A percentile compares a stretch with the other conserved stretches of the same genome.
These are phyloP conservation scores for Drosophila truncata DNA, from an alignment of 1,140 invertebrate genomes.

Conservation along the genomic window DNA sequence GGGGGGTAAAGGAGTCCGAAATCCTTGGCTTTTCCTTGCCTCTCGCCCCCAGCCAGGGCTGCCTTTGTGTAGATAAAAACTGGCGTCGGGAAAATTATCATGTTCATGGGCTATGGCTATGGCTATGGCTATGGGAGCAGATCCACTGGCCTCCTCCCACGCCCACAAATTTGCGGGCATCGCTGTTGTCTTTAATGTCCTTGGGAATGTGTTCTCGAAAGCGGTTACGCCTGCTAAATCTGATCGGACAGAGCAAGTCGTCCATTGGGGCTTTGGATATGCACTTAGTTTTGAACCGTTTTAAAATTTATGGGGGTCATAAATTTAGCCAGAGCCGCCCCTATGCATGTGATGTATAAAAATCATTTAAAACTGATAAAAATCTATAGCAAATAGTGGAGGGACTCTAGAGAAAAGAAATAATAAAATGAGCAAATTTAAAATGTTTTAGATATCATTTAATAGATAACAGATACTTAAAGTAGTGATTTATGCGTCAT, in stretches of 20 bases:
- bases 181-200: conserved; percentile 46
- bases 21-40: conserved; percentile 43
- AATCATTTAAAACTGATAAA: conserved; percentile 10
- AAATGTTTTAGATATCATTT: conserved; percentile 3
- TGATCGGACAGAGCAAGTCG: conserved; percentile 1
- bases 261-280: background rate
- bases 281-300: conserved; percentile 22
- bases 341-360: background rate
- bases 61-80: conserved; percentile 79
- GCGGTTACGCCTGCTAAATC: conserved; percentile 27
- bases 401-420: too few relatives aligned
- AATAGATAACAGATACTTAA: background rate
- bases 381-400: background rate
- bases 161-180: conserved; percentile 54
- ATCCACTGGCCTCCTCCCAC: conserved; percentile 14
- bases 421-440: background rate
- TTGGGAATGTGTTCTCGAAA: conserved; percentile 44
- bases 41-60: conserved; percentile 23
- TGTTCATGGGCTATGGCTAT: conserved; percentile 71
- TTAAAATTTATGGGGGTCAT: conserved; percentile 32
- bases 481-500: background rate
- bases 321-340: conserved; percentile 3
- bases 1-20: background rate
- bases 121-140: conserved; percentile 46
- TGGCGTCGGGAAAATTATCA: conserved; percentile 84